Evolutionary conservation across 2,888 invertebrate genomes (phyloP).

Genomic region (Venusia cambrica): DNA sequence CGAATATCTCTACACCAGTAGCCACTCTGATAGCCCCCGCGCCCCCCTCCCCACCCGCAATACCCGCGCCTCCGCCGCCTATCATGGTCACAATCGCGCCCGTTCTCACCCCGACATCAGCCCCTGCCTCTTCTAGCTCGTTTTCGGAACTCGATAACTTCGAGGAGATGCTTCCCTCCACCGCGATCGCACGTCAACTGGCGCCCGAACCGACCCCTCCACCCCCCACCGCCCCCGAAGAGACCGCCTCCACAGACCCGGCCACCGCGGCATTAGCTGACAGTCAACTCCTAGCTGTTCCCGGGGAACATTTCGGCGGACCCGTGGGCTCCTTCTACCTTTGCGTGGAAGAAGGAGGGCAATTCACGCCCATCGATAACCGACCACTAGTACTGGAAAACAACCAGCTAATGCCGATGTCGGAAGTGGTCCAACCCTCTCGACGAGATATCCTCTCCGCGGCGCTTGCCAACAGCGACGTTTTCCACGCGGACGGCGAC

Average conservation of each 20-base stretch:
- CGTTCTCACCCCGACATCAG: slow-evolving; percentile 42
- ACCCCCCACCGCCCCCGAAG: slow-evolving; percentile 36
- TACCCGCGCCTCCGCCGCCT: slow-evolving; percentile 21
- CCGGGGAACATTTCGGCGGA: slow-evolving; percentile 87
- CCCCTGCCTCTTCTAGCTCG: slow-evolving; percentile 40
- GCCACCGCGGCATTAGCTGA: slow-evolving; percentile 62
- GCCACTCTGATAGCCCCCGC: too few species aligned
- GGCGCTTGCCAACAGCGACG: slow-evolving; percentile 87
- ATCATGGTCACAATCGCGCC: slow-evolving; percentile 20
- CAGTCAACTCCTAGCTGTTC: slow-evolving; percentile 86
- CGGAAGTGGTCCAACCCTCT: slow-evolving; percentile 56
- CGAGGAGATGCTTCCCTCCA: slow-evolving; percentile 71
- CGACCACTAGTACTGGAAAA: slow-evolving; percentile 81
- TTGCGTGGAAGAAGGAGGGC: slow-evolving; percentile 86
- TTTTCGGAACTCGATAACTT: slow-evolving; percentile 65
- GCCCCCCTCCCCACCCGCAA: slow-evolving; percentile 3
- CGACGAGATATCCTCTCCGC: slow-evolving; percentile 88
- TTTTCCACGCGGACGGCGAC: slow-evolving; percentile 83
- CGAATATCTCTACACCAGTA: too few species aligned
- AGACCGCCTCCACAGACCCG: slow-evolving; percentile 36
- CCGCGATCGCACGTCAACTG: slow-evolving; percentile 61
- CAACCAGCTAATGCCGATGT: slow-evolving; percentile 73
- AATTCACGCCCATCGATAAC: slow-evolving; percentile 86
- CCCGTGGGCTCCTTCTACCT: slow-evolving; percentile 87
- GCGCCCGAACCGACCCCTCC: slow-evolving; percentile 34